phyloP scores from a whole-genome alignment of 23 tunicate species.

The Phallusia fumigata region DNA sequence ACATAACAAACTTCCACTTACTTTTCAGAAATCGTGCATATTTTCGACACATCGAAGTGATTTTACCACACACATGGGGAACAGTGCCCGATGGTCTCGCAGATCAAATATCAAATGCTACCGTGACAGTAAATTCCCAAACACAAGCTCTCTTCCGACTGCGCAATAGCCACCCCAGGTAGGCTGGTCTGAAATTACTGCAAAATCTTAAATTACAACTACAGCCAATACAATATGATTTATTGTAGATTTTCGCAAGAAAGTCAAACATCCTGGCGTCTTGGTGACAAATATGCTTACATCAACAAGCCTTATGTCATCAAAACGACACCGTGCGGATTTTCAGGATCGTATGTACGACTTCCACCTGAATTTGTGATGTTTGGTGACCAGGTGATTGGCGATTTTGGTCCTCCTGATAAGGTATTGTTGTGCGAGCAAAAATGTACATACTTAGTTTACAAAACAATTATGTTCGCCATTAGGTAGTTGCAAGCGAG shows the following conservation, averaged over 20 bases:
- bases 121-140: background rate
- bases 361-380: conserved; percentile 79
- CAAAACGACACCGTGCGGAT: conserved; percentile 92
- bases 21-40: conserved; percentile 62
- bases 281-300: conserved; percentile 50
- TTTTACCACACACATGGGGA: conserved; percentile 71
- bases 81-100: conserved; percentile 27
- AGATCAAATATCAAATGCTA: background rate
- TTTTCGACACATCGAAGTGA: conserved; percentile 48
- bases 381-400: conserved; percentile 49
- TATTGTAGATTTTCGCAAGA: conserved; percentile 5
- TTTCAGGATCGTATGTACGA: conserved; percentile 68
- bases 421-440: conserved; percentile 1
- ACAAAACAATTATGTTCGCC: background rate
- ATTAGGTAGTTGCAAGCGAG: conserved; percentile 63
- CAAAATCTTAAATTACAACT: too few relatives aligned
- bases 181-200: too few relatives aligned
- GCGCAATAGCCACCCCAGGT: conserved; percentile 64
- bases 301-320: conserved; percentile 76
- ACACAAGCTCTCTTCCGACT: conserved; percentile 39
- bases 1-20: too few relatives aligned
- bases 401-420: conserved; percentile 43
- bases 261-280: conserved; percentile 40
- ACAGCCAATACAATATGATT: background rate
- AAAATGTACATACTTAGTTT: too few relatives aligned